phyloP scores from a whole-genome alignment of 2,888 invertebrate species.

The Endomychus coccineus region DNA sequence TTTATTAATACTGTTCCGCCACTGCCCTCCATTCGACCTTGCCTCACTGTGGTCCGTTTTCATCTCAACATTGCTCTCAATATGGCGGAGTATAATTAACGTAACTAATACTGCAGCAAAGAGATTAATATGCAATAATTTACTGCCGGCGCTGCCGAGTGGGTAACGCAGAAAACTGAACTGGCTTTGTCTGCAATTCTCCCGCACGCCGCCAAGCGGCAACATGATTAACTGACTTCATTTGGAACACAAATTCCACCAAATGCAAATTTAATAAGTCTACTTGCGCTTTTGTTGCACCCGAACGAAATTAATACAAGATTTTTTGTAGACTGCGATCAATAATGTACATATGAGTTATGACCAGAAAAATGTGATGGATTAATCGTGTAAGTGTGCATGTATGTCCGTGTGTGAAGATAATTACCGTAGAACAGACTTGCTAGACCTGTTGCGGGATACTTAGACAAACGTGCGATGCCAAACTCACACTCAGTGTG shows the following conservation, averaged over 20 bases:
- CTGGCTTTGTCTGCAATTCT: conserved; percentile 39
- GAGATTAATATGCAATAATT: conserved; percentile 48
- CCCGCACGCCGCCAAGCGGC: conserved; percentile 33
- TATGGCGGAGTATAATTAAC: conserved; percentile 44
- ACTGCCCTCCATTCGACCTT: no score
- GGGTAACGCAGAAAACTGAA: conserved; percentile 42
- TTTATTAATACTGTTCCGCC: no score
- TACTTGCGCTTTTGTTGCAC: conserved; percentile 36
- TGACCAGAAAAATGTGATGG: no score
- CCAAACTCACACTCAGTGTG: no score
- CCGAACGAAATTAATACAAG: no score
- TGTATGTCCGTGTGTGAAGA: no score
- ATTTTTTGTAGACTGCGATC: no score
- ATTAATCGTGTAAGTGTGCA: no score
- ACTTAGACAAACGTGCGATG: no score
- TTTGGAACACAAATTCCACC: conserved; percentile 44
- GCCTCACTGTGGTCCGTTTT: conserved; percentile 12
- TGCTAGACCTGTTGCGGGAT: no score
- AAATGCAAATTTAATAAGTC: conserved; percentile 46
- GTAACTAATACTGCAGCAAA: conserved; percentile 46
- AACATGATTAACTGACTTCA: conserved; percentile 44
- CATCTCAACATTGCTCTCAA: conserved; percentile 22
- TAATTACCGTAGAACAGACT: no score
- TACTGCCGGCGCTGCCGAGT: conserved; percentile 40
- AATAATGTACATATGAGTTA: no score